phyloP scores from a whole-genome alignment of 1,140 invertebrate genomes.

The Drosophila neocordata region DNA sequence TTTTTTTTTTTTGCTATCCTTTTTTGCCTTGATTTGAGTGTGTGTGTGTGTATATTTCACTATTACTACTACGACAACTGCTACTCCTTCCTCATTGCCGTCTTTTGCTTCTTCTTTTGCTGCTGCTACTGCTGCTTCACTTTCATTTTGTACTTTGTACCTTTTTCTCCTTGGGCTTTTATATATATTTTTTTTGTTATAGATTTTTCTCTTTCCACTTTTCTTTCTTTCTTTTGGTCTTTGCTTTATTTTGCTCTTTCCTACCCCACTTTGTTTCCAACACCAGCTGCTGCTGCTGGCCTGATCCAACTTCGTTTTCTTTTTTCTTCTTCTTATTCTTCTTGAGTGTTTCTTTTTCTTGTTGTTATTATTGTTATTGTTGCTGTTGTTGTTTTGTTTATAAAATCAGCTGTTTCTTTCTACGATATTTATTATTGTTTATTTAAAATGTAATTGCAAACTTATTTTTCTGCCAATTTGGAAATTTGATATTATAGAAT shows the following conservation, averaged over 20 bases:
- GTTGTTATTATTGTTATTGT: slow-evolving; percentile 4
- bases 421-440: slow-evolving; percentile 30
- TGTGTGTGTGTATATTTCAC: background rate
- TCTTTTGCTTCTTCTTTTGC: slow-evolving; percentile 30
- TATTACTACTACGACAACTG: slow-evolving; percentile 31
- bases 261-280: too few relatives aligned
- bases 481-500: background rate
- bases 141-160: slow-evolving; percentile 74
- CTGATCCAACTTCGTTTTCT: slow-evolving; percentile 51
- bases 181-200: slow-evolving; percentile 28
- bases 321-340: slow-evolving; percentile 40
- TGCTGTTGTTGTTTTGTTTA: slow-evolving; percentile 40
- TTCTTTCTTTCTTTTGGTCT: slow-evolving; percentile 22
- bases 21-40: background rate
- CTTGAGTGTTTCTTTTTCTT: slow-evolving; percentile 21
- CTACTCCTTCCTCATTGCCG: slow-evolving; percentile 30
- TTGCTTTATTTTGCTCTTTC: background rate
- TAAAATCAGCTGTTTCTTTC: slow-evolving; percentile 50
- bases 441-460: slow-evolving; percentile 17
- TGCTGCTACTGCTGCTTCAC: slow-evolving; percentile 37
- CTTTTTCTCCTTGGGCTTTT: slow-evolving; percentile 34
- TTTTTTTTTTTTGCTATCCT: slow-evolving; percentile 13
- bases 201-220: slow-evolving; percentile 55
- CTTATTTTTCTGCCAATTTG: background rate
- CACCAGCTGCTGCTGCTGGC: slow-evolving; percentile 1